phyloP scores from a whole-genome alignment of 2,797 vertebrate species.

The Trachops cirrhosus region DNA sequence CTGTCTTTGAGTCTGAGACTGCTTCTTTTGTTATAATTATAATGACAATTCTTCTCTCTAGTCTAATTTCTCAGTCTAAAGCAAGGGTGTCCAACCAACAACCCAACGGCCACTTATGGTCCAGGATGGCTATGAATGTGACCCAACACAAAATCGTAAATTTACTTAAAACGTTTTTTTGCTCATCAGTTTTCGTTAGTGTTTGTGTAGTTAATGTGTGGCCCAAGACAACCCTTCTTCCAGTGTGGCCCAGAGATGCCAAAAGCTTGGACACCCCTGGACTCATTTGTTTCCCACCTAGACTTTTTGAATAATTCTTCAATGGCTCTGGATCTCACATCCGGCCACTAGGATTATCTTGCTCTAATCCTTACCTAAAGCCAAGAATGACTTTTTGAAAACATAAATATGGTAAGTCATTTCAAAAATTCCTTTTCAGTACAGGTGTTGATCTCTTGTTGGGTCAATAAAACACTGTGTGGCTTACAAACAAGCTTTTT shows the following conservation, averaged over 20 bases:
- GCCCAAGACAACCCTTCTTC: too few relatives aligned
- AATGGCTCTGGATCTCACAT: not conserved
- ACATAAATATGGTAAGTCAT: not conserved
- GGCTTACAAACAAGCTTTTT: not conserved
- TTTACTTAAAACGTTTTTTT: too few relatives aligned
- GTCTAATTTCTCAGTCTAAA: not conserved
- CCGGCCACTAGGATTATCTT: not conserved
- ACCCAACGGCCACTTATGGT: too few relatives aligned
- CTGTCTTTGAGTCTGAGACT: not conserved
- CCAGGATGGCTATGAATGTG: too few relatives aligned
- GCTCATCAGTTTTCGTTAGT: too few relatives aligned
- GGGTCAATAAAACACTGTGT: not conserved
- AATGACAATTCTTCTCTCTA: not conserved
- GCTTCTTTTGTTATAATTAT: not conserved
- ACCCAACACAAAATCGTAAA: too few relatives aligned
- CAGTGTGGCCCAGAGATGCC: too few relatives aligned
- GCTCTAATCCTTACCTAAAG: not conserved
- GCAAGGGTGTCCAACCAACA: too few relatives aligned
- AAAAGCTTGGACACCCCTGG: too few relatives aligned
- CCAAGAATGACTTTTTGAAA: not conserved
- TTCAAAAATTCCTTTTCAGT: not conserved
- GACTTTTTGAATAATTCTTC: not conserved
- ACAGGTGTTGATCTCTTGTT: not conserved
- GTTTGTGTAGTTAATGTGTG: too few relatives aligned
- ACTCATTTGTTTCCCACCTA: not conserved